Evolutionary conservation across 2,888 invertebrate species (phyloP), one percentile per base, ranked within the genome.

Genomic region (Epirrhoe tristata): DNA sequence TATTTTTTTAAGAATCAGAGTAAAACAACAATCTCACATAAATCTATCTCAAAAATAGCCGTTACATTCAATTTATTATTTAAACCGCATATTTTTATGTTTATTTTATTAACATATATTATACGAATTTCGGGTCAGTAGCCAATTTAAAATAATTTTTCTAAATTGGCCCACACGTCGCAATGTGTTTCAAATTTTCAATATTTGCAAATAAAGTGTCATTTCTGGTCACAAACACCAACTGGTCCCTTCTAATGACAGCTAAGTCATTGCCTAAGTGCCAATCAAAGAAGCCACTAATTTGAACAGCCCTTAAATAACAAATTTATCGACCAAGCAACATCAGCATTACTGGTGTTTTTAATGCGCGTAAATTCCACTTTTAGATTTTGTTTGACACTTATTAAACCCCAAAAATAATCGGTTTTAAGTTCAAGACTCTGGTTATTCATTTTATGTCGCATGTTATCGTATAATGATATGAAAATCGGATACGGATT

Each of bases 221-320:
- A 53, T 46, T 60, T 39, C 7, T 17, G 52, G 17, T 32, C n/a
- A 51, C 10, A 14, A 48, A 14, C 48, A 59, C 52, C 57, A 51
- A 34, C 48, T 24, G 39, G 43, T 53, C 57, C 63, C 53, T 56
- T 56, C 14, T 36, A 62, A 63, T 46, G 61, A 58, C 58, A 59
- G 46, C 53, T 66, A 17, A 55, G 54, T 51, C 63, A 70, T 72
- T 69, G 58, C 43, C 53, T 64, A 65, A 69, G 60, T 69, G 67
- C 66, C 67, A 71, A 67, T 71, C 66, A 63, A 66, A 67, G 32
- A 24, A 55, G 55, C 24, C 48, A 24, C 69, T 67, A 71, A 73
- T 70, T 69, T 58, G 1, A 60, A 66, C 63, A 67, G 64, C 10
- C 16, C 55, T 14, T 63, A 68, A 63, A 68, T 67, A 64, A 63